Conservation (phyloP, 2,797 vertebrate species). For the Sternotherus odoratus region DNA sequence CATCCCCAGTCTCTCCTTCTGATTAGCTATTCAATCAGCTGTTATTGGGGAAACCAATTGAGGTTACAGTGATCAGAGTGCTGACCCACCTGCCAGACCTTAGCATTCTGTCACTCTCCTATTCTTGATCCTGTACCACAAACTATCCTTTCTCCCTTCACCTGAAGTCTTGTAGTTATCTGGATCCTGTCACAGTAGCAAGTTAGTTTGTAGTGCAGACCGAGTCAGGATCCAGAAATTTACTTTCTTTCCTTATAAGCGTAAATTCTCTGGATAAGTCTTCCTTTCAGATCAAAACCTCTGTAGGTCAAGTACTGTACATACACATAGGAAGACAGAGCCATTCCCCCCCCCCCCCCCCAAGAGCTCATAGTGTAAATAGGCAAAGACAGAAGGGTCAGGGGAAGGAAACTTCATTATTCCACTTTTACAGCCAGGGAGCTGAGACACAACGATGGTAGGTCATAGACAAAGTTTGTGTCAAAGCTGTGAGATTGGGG, state of each 20-base stretch:
- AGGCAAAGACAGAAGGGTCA: neutral
- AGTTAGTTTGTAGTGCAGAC: neutral
- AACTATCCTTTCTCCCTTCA: neutral
- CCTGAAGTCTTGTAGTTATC: neutral
- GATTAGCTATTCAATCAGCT: neutral
- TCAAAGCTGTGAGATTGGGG: neutral
- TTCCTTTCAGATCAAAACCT: neutral
- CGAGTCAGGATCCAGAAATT: neutral
- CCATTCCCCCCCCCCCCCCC: neutral
- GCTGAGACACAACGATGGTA: neutral
- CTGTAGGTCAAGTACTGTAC: neutral
- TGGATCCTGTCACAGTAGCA: neutral
- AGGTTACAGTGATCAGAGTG: neutral
- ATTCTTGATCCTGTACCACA: neutral
- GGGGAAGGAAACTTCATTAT: neutral
- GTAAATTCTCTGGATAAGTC: neutral
- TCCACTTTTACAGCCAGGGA: neutral
- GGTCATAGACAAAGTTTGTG: neutral
- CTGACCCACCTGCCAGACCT: neutral
- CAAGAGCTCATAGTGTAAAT: neutral
- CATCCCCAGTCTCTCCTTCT: neutral
- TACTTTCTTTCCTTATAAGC: neutral
- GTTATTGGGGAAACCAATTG: too few relatives aligned
- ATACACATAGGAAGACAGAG: neutral
- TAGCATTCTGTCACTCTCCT: neutral